Evolutionary conservation across 2,888 invertebrate genomes (phyloP).

Genomic region (Lepetodrilus schrolli): DNA sequence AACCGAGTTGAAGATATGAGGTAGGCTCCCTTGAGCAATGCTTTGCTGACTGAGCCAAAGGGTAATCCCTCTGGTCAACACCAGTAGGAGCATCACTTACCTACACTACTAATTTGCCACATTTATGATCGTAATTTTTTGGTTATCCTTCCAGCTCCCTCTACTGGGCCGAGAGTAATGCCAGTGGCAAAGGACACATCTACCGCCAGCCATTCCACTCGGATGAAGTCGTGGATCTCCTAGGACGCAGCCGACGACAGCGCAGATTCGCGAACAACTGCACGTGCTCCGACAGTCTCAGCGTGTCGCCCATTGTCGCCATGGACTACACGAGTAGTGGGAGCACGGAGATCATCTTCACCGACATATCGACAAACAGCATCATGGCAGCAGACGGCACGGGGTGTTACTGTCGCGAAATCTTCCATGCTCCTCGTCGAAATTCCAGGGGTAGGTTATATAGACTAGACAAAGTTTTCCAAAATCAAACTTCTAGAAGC

Average conservation of each 20-base stretch:
- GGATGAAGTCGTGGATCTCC: conserved; percentile 32
- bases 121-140: too few relatives aligned
- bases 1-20: background rate
- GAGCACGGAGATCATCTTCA: conserved; percentile 55
- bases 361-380: conserved; percentile 43
- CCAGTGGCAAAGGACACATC: conserved; percentile 35
- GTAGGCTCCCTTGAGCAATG: background rate
- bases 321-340: conserved; percentile 81
- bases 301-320: conserved; percentile 81
- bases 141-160: conserved; percentile 49
- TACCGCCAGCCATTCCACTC: conserved; percentile 35
- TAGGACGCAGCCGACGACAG: conserved; percentile 21
- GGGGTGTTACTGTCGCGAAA: conserved; percentile 55
- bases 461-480: too few relatives aligned
- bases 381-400: conserved; percentile 56
- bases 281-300: conserved; percentile 77
- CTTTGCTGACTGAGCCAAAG: too few relatives aligned
- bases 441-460: conserved; percentile 41
- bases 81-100: conserved; percentile 14
- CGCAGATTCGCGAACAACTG: conserved; percentile 74
- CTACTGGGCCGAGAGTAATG: conserved; percentile 59
- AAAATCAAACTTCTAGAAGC: too few relatives aligned
- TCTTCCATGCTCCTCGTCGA: conserved; percentile 32
- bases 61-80: too few relatives aligned
- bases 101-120: too few relatives aligned